These are phyloP conservation scores for Zootermopsis nevadensis DNA, from an alignment of 2,888 invertebrate species.

Conservation along the genomic window DNA sequence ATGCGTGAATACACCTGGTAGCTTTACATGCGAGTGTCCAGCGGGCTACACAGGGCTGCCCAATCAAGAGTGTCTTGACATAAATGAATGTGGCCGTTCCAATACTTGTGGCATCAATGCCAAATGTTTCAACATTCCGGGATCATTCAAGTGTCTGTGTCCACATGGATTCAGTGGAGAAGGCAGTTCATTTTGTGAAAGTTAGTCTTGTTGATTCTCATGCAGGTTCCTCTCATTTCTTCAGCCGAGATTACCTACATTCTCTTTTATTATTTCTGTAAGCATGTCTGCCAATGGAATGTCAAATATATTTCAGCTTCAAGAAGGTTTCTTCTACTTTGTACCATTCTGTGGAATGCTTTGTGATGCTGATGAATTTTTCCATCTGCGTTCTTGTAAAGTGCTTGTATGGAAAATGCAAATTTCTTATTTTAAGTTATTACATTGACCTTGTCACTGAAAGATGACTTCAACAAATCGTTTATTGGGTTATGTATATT, in stretches of 20 bases:
- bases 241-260: not conserved
- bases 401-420: not conserved
- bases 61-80: conserved; percentile 74
- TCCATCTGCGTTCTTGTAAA: not conserved
- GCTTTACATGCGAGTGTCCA: conserved; percentile 79
- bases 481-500: not conserved
- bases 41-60: conserved; percentile 75
- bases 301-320: conserved; percentile 3
- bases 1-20: conserved; percentile 81
- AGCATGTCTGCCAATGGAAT: conserved; percentile 18
- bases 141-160: conserved; percentile 82
- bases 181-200: conserved; percentile 80
- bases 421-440: not conserved
- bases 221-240: not conserved
- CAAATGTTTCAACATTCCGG: conserved; percentile 84
- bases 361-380: not conserved
- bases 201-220: conserved; percentile 67
- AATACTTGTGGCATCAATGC: conserved; percentile 80
- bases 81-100: conserved; percentile 77
- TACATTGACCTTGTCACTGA: not conserved
- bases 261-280: not conserved
- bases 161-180: conserved; percentile 81
- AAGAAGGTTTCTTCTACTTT: not conserved
- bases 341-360: not conserved
- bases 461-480: not conserved